Evolutionary conservation across 2,888 invertebrate genomes (phyloP), one percentile per base, ranked within the genome.

Genomic region (Oligia strigilis): DNA sequence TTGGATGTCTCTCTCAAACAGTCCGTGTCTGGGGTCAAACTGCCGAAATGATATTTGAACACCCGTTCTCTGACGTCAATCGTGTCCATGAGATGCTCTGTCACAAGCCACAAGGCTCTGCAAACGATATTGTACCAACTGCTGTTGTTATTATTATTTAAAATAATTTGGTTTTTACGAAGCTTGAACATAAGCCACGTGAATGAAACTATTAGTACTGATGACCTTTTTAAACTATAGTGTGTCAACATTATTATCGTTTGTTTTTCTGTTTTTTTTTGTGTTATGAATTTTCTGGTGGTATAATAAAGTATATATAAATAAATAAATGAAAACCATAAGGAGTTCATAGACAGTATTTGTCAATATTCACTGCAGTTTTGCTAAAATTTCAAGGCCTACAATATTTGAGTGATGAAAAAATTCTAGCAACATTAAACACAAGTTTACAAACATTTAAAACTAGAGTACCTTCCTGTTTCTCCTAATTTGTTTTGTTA

Each of bases 1-100:
- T 78, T 80, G 78, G 77, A 79, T 75, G 77, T 77, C 74, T 87
- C 85, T 80, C 74, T 40, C 72, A 89, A 82, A 86, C 77, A 86
- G 70, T 72, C 40, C n/a, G 77, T 74, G 71, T 0, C 69, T 88
- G 80, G 87, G 90, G 89, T 86, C 90, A 87, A 81, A 73, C 71
- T 65, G 75, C 72, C 88, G 77, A 83, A 76, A 77, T 78, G 81
- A 65, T 89, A 89, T 89, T 89, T 88, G 83, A 85, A 84, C 88
- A 87, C 77, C 75, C 85, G 85, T 79, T 83, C 74, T 71, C 74
- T 93, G 92, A 93, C 93, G 93, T 93, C 92, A 93, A 87, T 84
- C 49, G 36, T 77, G 92, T 91, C 92, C 93, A 69, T 92, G 93
- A 92, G 85, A 90, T 89, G 83, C 23, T 80, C 40, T 85, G 88